Conservation (phyloP, 2,888 invertebrate species). For the Tryphoninae sp. region DNA sequence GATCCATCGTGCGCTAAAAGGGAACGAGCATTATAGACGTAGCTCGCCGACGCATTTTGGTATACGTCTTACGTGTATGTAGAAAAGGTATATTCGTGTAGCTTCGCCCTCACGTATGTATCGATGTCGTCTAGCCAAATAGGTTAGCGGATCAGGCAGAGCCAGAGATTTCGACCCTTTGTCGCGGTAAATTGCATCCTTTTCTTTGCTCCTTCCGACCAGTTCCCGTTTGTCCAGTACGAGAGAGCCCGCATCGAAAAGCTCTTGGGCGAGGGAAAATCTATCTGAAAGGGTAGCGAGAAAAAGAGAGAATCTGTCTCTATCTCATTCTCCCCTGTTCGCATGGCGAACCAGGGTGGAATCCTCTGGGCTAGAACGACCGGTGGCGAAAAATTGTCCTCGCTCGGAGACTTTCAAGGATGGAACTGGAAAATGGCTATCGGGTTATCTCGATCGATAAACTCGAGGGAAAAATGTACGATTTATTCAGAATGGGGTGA, state of each 20-base stretch:
- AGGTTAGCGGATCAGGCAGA: conserved; percentile 63
- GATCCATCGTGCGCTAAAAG: conserved; percentile 50
- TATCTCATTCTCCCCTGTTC: background rate
- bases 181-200: conserved; percentile 74
- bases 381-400: conserved; percentile 49
- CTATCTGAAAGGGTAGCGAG: conserved; percentile 14
- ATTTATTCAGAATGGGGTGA: background rate
- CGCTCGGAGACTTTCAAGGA: conserved; percentile 14
- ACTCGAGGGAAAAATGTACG: background rate
- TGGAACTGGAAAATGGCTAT: conserved; percentile 40
- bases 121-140: conserved; percentile 65
- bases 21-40: conserved; percentile 16
- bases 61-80: background rate
- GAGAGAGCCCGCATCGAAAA: conserved; percentile 30
- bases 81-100: background rate
- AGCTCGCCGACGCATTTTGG: conserved; percentile 32
- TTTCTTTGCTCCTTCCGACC: conserved; percentile 55
- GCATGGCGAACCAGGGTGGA: conserved; percentile 30
- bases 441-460: conserved; percentile 31
- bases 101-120: conserved; percentile 51
- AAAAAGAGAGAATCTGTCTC: conserved; percentile 6
- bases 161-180: conserved; percentile 69
- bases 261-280: conserved; percentile 25
- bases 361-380: conserved; percentile 25
- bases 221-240: conserved; percentile 27